Base-by-base conservation (phyloP, 2,888 invertebrate species). In the Pimpla rufipes region DNA sequence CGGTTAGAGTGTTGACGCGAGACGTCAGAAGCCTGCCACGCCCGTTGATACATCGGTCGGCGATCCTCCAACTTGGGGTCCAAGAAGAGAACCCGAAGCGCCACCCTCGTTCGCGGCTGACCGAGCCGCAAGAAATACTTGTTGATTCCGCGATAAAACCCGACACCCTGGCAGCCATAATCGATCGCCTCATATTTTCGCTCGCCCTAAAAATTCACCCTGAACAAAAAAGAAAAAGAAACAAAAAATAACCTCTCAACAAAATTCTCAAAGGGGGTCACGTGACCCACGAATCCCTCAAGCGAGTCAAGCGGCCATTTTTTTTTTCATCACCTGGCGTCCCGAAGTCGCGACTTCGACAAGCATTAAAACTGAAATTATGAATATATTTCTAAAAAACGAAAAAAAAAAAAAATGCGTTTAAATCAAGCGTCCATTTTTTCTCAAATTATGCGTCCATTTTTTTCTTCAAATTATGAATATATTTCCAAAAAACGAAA, bases 1-100 rank as follows among this genome's bases (percentile, higher is more conserved):
- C 91, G 90, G 89, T 92, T 92, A 91, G 90, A 90, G 82, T 85
- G 89, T 85, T 91, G 92, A 92, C 91, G 91, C 89, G 87, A 88
- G 89, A 89, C 89, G 91, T 92, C 91, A 90, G 87, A 87, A 88
- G 80, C 59, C 78, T 85, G 87, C 88, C 88, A 84, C 85, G 75
- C 75, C 73, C 68, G 71, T 86, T 90, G 90, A 90, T 90, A 88
- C 88, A 90, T 90, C 88, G 89, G 80, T 85, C 79, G 13, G 35
- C 62, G 57, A 1, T 45, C 57, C 64, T 57, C 67, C 52, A 77
- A 55, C 40, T 74, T 42, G 42, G 70, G 55, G 62, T n/a, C 59
- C 73, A 50, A 52, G 74, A 74, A 70, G 68, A 84, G n/a, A 81
- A 59, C 59, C 62, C 57, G 64, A 59, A 67, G n/a, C n/a, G n/a